A percentile compares a stretch with the other conserved stretches of the same genome.
Evolutionary conservation across 2,113 vertebrate genomes (phyloP).

Genomic region (Hydrolagus affinis): DNA sequence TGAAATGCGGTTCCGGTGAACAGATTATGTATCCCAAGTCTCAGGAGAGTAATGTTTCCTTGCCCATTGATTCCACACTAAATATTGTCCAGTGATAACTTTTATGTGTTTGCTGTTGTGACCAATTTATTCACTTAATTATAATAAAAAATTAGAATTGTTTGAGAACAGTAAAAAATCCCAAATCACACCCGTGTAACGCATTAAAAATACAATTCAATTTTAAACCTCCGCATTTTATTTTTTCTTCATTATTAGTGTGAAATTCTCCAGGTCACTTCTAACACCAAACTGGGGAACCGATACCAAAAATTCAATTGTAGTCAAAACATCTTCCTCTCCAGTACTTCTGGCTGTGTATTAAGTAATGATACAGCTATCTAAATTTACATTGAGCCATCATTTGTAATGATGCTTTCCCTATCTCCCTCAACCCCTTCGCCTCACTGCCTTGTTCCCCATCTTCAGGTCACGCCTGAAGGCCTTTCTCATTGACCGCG

Average conservation of each 20-base stretch:
- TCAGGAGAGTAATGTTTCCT: no score
- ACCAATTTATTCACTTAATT: background rate
- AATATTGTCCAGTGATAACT: background rate
- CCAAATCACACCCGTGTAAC: background rate
- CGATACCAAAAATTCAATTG: background rate
- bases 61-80: no score
- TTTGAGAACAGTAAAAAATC: background rate
- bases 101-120: background rate
- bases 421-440: no score
- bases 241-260: background rate
- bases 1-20: no score
- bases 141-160: background rate
- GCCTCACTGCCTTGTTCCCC: no score
- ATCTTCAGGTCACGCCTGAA: no score
- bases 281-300: background rate
- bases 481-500: no score
- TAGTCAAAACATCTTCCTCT: background rate
- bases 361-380: background rate
- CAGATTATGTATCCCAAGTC: no score
- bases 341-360: no score
- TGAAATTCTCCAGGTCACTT: background rate
- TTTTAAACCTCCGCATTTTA: background rate
- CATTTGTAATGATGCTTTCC: background rate
- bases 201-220: background rate
- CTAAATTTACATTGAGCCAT: background rate